Percentiles rank a stretch among this genome's conserved stretches.
Evolutionary conservation across 2,797 vertebrate species (phyloP).

Genomic region (Cephalopachus bancanus): DNA sequence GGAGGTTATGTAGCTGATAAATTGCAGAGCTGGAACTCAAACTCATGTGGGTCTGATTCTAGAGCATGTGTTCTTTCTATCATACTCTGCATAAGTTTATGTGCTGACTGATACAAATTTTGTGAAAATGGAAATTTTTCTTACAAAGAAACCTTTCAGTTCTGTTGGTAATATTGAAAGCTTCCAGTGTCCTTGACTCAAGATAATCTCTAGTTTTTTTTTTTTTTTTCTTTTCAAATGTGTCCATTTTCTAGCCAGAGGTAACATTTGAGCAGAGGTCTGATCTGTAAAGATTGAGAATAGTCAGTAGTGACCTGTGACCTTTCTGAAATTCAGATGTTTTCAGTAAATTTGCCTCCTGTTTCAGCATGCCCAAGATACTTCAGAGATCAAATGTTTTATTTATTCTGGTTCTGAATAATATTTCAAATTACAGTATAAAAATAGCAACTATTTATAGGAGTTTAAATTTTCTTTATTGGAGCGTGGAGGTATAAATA

Average conservation of each 20-base stretch:
- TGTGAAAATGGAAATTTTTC: conserved; percentile 70
- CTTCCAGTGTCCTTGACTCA: conserved; percentile 53
- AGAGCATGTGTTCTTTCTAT: conserved; percentile 33
- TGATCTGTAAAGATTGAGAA: conserved; percentile 53
- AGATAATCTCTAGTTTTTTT: conserved; percentile 12
- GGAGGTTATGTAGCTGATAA: not conserved
- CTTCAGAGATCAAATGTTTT: conserved; percentile 64
- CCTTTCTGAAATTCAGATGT: conserved; percentile 53
- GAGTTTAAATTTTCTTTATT: conserved; percentile 62
- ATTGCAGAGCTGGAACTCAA: conserved; percentile 21
- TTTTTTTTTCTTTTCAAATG: conserved; percentile 1
- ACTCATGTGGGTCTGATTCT: conserved; percentile 44
- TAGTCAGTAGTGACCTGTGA: conserved; percentile 28
- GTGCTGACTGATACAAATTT: conserved; percentile 66
- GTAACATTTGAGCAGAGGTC: conserved; percentile 61
- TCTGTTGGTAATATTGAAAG: conserved; percentile 71
- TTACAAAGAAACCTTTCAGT: conserved; percentile 72
- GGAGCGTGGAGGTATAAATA: conserved; percentile 3
- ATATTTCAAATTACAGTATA: conserved; percentile 59
- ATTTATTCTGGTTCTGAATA: conserved; percentile 49
- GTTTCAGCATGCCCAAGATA: conserved; percentile 51
- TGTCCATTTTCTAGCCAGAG: conserved; percentile 55
- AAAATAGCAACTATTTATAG: conserved; percentile 54
- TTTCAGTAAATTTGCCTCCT: conserved; percentile 58
- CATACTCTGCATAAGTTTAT: conserved; percentile 48